Conservation (phyloP, 2,797 vertebrate genomes). For the Cuniculus paca region DNA sequence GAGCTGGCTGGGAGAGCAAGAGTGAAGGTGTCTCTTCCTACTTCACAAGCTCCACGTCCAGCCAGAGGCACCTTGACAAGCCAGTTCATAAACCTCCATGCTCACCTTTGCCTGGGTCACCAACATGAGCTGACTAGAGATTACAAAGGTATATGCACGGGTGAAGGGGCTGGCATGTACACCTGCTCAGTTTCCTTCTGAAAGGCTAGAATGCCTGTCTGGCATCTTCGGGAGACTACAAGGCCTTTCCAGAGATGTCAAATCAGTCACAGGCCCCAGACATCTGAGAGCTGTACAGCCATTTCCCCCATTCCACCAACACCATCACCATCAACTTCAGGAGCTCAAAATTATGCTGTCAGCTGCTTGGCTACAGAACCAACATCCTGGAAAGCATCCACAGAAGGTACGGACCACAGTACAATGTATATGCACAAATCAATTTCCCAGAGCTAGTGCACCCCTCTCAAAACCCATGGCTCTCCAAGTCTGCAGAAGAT, state of each 20-base stretch:
- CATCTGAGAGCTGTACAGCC: neutral
- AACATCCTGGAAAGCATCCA: constrained; percentile 1
- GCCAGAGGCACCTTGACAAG: neutral
- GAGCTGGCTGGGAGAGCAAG: neutral
- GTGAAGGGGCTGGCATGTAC: fast-evolving
- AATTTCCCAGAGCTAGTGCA: neutral
- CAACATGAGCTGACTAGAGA: neutral
- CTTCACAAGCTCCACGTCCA: neutral
- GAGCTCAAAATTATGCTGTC: neutral
- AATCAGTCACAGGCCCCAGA: neutral
- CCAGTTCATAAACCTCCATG: neutral
- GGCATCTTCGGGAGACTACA: neutral
- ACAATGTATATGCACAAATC: neutral
- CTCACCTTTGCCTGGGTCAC: neutral
- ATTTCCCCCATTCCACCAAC: neutral
- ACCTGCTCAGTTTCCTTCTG: neutral
- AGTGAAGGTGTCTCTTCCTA: neutral
- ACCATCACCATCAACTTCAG: neutral
- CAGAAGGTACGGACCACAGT: neutral
- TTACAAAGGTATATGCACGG: too few species aligned
- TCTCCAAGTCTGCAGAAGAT: constrained; percentile 23
- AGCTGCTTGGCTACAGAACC: constrained; percentile 1
- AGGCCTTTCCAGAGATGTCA: neutral
- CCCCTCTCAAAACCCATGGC: neutral
- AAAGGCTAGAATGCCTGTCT: neutral